Percentiles rank a stretch among this genome's conserved stretches.
Conservation (phyloP, 2,797 vertebrate species). For the Huso huso region DNA sequence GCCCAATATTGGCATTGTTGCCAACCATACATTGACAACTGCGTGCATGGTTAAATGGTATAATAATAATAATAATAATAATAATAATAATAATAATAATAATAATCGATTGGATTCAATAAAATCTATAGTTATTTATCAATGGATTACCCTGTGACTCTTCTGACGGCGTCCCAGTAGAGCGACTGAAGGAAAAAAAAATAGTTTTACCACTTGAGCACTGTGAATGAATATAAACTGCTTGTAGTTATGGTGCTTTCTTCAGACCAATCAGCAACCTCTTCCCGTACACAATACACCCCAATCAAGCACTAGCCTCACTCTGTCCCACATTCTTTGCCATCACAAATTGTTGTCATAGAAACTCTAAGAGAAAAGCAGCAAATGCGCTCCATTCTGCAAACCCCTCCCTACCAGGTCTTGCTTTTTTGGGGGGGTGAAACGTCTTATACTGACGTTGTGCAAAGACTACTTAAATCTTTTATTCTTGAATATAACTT, state of each 20-base stretch:
- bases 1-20: no score
- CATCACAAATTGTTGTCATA: conserved; percentile 94
- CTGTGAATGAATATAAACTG: conserved; percentile 96
- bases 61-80: no score
- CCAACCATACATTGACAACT: no score
- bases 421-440: conserved; percentile 12
- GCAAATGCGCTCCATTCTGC: conserved; percentile 63
- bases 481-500: conserved; percentile 37
- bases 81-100: no score
- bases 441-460: conserved; percentile 36
- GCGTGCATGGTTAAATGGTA: no score
- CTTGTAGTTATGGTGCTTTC: conserved; percentile 84
- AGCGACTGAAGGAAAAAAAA: conserved; percentile 39
- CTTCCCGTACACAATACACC: conserved; percentile 92
- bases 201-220: conserved; percentile 76
- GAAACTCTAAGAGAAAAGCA: conserved; percentile 76
- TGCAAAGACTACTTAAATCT: conserved; percentile 41
- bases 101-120: no score
- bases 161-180: conserved; percentile 29
- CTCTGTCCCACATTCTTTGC: conserved; percentile 93
- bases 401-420: conserved; percentile 35
- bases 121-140: no score
- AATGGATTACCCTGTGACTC: conserved; percentile 30
- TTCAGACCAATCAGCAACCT: conserved; percentile 97
- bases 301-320: conserved; percentile 90